Percentiles rank a stretch among this genome's conserved stretches.
Conservation (phyloP, 2,888 invertebrate species). For the Dromius quadrimaculatus region DNA sequence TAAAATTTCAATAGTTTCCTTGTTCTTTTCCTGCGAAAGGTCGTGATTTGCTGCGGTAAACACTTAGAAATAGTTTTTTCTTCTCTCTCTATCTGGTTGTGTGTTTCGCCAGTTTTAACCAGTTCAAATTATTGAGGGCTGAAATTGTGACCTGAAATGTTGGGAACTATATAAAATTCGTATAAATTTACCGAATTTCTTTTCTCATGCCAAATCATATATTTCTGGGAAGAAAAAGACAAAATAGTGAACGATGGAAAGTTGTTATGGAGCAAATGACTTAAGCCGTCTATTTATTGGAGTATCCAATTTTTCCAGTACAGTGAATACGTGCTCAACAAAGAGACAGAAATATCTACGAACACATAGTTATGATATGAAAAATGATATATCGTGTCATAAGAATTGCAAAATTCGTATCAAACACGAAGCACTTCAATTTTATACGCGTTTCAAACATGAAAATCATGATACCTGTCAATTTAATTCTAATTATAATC, state of each 20-base stretch:
- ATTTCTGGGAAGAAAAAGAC: conserved; percentile 20
- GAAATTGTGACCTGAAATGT: conserved; percentile 27
- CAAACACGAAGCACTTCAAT: too few relatives aligned
- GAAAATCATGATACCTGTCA: too few relatives aligned
- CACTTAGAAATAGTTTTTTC: conserved; percentile 28
- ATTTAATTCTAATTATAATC: too few relatives aligned
- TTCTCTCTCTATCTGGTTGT: conserved; percentile 7
- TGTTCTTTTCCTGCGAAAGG: not conserved
- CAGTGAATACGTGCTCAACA: conserved; percentile 1
- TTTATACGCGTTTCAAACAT: too few relatives aligned
- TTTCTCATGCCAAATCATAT: conserved; percentile 23
- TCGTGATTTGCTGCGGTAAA: conserved; percentile 20
- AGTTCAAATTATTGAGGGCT: not conserved
- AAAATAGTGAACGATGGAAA: conserved; percentile 4
- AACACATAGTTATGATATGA: too few relatives aligned
- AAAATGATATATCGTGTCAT: too few relatives aligned
- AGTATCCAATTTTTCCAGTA: not conserved
- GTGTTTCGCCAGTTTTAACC: conserved; percentile 22
- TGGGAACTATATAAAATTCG: conserved; percentile 28
- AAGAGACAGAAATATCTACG: too few relatives aligned
- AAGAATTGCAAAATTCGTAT: too few relatives aligned
- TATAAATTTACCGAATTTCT: conserved; percentile 19
- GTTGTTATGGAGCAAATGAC: conserved; percentile 6
- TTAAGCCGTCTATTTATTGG: not conserved
- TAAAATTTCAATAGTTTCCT: too few relatives aligned